phyloP scores from a whole-genome alignment of 2,113 vertebrate genomes.

The Cinclus mexicanus region DNA sequence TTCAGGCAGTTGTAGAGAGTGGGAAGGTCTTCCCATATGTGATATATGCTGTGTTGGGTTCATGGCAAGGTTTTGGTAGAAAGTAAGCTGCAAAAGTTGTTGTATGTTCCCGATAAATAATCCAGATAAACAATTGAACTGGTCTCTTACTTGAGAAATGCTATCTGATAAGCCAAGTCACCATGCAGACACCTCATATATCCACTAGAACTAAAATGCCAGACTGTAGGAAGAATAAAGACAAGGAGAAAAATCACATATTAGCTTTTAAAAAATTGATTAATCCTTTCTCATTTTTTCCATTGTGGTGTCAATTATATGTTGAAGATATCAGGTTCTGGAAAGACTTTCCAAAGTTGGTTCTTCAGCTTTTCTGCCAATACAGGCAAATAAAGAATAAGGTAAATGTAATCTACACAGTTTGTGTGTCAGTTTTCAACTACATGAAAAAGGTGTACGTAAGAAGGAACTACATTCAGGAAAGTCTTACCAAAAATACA shows the following conservation, averaged over 20 bases:
- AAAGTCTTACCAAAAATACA: background rate
- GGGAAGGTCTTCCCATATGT: background rate
- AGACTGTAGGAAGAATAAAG: background rate
- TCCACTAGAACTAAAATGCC: background rate
- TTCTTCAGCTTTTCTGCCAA: background rate
- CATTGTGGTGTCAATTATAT: background rate
- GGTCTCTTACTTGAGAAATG: background rate
- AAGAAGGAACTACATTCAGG: background rate
- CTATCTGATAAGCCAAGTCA: background rate
- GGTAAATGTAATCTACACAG: background rate
- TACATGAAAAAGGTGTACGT: background rate
- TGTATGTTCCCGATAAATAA: background rate
- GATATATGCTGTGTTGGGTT: fast-evolving
- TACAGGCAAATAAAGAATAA: background rate
- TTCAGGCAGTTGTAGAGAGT: background rate
- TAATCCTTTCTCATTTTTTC: background rate
- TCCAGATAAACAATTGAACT: background rate
- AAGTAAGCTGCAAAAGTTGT: background rate
- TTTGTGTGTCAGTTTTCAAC: background rate
- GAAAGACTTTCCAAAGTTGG: background rate
- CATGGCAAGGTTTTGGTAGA: background rate
- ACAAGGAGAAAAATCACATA: background rate
- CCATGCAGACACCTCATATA: background rate
- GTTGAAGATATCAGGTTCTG: background rate
- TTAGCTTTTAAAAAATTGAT: background rate